Percentiles rank a stretch among this genome's conserved stretches.
phyloP scores from a whole-genome alignment of 2,113 vertebrate species.

The Malurus elegans region DNA sequence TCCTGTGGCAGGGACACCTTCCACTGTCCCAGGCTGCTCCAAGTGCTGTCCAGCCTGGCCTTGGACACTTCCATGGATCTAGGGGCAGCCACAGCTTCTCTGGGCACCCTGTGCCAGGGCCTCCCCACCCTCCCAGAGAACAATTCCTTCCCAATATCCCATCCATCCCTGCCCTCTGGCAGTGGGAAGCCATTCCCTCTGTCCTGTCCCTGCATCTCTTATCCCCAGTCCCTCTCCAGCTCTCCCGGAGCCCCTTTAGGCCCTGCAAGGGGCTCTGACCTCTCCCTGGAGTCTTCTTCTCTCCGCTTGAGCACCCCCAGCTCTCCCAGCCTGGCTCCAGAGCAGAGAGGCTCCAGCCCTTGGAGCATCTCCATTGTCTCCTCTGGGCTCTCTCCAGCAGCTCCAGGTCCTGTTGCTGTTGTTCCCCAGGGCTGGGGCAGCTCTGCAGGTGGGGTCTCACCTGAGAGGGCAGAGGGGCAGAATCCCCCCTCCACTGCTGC shows the following conservation, averaged over 20 bases:
- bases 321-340: not conserved
- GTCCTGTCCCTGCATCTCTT: not conserved
- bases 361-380: rapidly evolving
- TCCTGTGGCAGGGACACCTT: not conserved
- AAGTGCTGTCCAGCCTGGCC: rapidly evolving
- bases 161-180: rapidly evolving
- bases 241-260: not conserved
- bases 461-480: not conserved
- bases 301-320: not conserved
- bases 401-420: rapidly evolving
- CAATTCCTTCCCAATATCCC: not conserved
- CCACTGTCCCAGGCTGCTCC: rapidly evolving
- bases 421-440: not conserved
- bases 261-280: rapidly evolving
- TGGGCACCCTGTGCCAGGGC: not conserved
- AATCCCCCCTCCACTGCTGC: not conserved
- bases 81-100: not conserved
- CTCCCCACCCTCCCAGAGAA: rapidly evolving
- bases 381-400: not conserved
- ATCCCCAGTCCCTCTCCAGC: not conserved
- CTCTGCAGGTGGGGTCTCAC: not conserved
- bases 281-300: not conserved
- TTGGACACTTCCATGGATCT: not conserved
- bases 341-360: not conserved
- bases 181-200: not conserved